Conservation (phyloP, 2,888 invertebrate species). For the Hirtodrosophila trivittata region DNA sequence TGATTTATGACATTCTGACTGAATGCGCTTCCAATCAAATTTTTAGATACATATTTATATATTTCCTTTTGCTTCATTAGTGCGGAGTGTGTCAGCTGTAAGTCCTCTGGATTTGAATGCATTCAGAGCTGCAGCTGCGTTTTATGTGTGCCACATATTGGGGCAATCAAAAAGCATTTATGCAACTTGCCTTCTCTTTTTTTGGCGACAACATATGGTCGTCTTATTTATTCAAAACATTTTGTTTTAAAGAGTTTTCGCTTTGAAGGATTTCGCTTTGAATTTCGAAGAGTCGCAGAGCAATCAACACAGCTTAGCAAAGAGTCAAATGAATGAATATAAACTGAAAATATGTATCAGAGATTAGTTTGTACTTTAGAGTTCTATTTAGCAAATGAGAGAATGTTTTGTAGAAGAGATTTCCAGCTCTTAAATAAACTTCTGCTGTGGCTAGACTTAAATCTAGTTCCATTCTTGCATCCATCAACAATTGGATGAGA, state of each 20-base stretch:
- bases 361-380: no score
- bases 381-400: no score
- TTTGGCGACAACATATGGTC: slow-evolving; percentile 13
- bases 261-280: no score
- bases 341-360: no score
- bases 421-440: no score
- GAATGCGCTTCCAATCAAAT: slow-evolving; percentile 22
- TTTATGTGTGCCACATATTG: slow-evolving; percentile 23
- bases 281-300: no score
- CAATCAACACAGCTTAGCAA: no score
- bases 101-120: slow-evolving; percentile 24
- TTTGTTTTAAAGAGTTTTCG: no score
- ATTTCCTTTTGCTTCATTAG: slow-evolving; percentile 20
- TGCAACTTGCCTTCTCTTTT: slow-evolving; percentile 5
- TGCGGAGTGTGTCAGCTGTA: slow-evolving; percentile 31
- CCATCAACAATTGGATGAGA: slow-evolving; percentile 18
- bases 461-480: no score
- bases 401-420: no score
- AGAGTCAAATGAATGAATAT: no score
- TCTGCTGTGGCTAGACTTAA: no score
- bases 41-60: slow-evolving; percentile 5
- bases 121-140: slow-evolving; percentile 38
- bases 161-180: slow-evolving; percentile 38
- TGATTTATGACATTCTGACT: slow-evolving; percentile 61
- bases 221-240: slow-evolving; percentile 20